These are phyloP conservation scores for Percopsis omiscomaycus DNA, from an alignment of 2,797 vertebrate species.

Conservation along the genomic window DNA sequence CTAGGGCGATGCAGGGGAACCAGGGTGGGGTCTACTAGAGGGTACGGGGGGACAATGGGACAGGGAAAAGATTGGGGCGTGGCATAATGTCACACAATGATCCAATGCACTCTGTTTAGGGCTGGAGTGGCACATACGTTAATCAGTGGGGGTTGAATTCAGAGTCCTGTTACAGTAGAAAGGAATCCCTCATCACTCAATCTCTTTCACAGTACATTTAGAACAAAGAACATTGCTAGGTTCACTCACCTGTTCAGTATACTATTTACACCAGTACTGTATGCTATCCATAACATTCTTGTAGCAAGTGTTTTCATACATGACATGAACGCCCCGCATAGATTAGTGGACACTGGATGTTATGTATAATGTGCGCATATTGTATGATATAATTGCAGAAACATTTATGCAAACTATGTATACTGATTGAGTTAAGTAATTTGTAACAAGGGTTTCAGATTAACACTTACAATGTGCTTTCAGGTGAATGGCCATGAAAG, in stretches of 20 bases:
- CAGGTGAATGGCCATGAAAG: constrained; percentile 21
- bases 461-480: constrained; percentile 3
- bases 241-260: no score
- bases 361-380: no score
- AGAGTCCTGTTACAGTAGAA: constrained; percentile 28
- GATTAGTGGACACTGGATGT: no score
- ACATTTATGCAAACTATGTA: no score
- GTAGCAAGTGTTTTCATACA: no score
- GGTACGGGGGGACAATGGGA: constrained; percentile 23
- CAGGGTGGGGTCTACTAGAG: constrained; percentile 17
- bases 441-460: background rate
- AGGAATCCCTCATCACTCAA: background rate
- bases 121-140: constrained; percentile 62
- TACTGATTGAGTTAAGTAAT: background rate
- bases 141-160: constrained; percentile 58
- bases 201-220: no score
- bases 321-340: no score
- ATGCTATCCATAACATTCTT: no score
- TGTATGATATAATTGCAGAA: no score
- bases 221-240: no score
- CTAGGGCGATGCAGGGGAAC: constrained; percentile 69
- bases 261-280: no score
- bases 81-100: constrained; percentile 57
- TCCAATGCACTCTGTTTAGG: constrained; percentile 73
- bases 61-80: constrained; percentile 36